These are phyloP conservation scores for Hippocampus abdominalis DNA, from an alignment of 2,113 vertebrate species.

Conservation along the genomic window DNA sequence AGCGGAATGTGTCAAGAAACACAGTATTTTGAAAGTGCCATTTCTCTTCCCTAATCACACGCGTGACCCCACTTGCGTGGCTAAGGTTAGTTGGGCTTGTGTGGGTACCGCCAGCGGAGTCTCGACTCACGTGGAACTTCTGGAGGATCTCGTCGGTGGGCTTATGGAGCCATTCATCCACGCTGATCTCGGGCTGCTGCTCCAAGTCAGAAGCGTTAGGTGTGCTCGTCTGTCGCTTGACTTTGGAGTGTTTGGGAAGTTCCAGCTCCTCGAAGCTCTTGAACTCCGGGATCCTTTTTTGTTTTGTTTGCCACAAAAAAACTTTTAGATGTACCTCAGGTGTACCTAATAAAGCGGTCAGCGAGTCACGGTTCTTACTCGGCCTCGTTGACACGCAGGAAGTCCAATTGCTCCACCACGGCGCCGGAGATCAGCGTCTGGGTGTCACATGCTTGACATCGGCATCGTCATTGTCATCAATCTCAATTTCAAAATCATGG, in stretches of 20 bases:
- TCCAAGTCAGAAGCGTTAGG: slow-evolving; percentile 81
- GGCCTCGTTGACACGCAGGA: slow-evolving; percentile 86
- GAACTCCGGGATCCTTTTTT: slow-evolving; percentile 85
- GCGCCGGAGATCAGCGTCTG: slow-evolving; percentile 97
- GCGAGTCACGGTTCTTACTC: slow-evolving; percentile 75
- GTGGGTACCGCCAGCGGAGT: background rate
- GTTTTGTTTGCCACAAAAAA: background rate
- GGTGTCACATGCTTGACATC: slow-evolving; percentile 16
- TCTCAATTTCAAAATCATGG: background rate
- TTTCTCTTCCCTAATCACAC: background rate
- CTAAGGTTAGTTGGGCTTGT: background rate
- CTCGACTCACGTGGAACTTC: slow-evolving; percentile 83
- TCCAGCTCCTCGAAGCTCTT: slow-evolving; percentile 93
- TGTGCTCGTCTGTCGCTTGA: slow-evolving; percentile 92
- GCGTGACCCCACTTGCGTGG: too few species aligned
- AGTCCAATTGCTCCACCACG: slow-evolving; percentile 93
- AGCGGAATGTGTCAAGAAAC: too few species aligned
- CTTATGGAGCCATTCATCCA: slow-evolving; percentile 81
- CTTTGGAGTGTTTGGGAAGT: slow-evolving; percentile 93
- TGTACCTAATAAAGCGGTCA: background rate
- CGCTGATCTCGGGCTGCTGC: slow-evolving; percentile 81
- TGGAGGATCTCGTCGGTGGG: slow-evolving; percentile 84
- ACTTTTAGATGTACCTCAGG: too few species aligned
- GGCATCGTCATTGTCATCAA: background rate
- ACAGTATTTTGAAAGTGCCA: too few species aligned